These are phyloP conservation scores for Lepus europaeus DNA, from an alignment of 2,113 vertebrate species.

Conservation along the genomic window DNA sequence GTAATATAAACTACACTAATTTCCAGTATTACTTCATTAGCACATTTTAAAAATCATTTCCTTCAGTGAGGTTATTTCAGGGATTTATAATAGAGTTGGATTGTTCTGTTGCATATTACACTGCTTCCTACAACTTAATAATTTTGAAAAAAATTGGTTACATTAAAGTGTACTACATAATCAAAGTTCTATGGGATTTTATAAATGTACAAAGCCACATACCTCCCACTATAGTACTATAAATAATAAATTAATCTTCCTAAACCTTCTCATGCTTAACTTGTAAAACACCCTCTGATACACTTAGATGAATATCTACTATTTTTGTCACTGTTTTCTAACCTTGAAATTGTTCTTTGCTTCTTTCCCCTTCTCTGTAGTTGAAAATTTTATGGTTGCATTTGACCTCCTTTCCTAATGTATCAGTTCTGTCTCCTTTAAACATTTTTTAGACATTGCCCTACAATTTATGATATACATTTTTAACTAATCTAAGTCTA, in stretches of 20 bases:
- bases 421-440: not conserved
- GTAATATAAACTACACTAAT: not conserved
- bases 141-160: not conserved
- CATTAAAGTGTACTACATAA: not conserved
- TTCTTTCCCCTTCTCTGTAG: not conserved
- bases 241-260: not conserved
- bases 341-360: not conserved
- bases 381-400: not conserved
- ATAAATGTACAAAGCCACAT: not conserved
- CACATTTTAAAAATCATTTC: not conserved
- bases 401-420: not conserved
- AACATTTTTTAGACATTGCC: not conserved
- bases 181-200: not conserved
- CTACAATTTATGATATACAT: not conserved
- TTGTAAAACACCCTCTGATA: not conserved
- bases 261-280: not conserved
- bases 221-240: not conserved
- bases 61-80: not conserved
- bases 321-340: not conserved
- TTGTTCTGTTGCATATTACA: not conserved
- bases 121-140: not conserved
- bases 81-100: not conserved
- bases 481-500: not conserved
- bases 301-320: not conserved
- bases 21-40: not conserved